Evolutionary conservation across 2,113 vertebrate species (phyloP).

Genomic region (Meles meles): DNA sequence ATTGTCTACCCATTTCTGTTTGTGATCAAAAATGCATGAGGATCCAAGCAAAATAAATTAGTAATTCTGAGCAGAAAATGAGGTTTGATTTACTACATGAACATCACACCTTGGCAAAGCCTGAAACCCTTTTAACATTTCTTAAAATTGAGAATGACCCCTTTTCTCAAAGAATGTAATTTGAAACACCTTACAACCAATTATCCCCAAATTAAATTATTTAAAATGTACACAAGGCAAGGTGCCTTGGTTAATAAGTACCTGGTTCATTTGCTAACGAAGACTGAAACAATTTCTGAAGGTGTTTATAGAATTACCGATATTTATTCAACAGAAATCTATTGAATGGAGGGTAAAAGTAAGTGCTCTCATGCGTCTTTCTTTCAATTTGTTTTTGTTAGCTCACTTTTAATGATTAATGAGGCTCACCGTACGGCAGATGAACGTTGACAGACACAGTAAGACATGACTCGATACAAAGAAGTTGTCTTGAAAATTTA

Average conservation of each 20-base stretch:
- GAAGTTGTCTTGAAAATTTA: background rate
- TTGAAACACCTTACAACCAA: background rate
- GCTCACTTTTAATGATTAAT: background rate
- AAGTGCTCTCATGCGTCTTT: fast-evolving
- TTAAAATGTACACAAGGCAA: background rate
- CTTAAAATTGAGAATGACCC: conserved; percentile 52
- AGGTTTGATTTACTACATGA: background rate
- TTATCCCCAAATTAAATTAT: conserved; percentile 33
- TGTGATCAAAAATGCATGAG: conserved; percentile 6
- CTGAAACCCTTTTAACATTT: background rate
- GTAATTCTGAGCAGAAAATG: conserved; percentile 47
- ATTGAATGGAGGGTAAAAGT: background rate
- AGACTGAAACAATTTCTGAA: background rate
- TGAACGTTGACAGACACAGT: background rate
- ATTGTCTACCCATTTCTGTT: background rate
- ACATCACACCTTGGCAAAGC: background rate
- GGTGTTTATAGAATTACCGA: background rate
- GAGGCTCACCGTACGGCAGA: background rate
- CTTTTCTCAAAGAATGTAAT: conserved; percentile 20
- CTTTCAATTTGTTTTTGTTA: background rate
- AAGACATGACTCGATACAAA: background rate
- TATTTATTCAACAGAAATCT: background rate
- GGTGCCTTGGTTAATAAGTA: background rate
- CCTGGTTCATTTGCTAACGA: fast-evolving
- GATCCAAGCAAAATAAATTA: background rate